A percentile compares a stretch with the other conserved stretches of the same genome.
Conservation (phyloP, 2,888 invertebrate species). For the Acanthoscelides obtectus region DNA sequence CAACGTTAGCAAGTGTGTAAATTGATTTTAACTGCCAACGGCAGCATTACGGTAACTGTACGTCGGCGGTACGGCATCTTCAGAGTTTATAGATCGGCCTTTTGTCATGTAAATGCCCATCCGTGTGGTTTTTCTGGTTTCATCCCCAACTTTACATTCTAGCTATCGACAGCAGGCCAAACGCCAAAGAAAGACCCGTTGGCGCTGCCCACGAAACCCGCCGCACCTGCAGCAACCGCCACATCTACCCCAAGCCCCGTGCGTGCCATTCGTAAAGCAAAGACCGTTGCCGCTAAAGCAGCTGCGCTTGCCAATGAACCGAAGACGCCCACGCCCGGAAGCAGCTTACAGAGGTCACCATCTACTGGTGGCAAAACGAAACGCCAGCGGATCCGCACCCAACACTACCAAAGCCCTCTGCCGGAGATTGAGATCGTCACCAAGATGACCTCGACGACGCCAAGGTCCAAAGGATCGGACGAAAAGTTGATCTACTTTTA, state of each 20-base stretch:
- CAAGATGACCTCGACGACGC: conserved; percentile 60
- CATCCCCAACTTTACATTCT: not conserved
- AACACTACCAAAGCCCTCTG: conserved; percentile 77
- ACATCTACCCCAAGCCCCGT: conserved; percentile 53
- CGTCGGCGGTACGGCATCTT: too few species aligned
- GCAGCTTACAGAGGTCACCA: conserved; percentile 39
- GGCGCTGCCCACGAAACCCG: not conserved
- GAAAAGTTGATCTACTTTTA: conserved; percentile 84
- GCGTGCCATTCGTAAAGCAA: conserved; percentile 47
- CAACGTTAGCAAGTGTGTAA: too few species aligned
- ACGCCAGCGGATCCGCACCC: conserved; percentile 62
- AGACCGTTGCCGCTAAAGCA: conserved; percentile 42
- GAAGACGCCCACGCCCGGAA: conserved; percentile 27
- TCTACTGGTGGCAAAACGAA: conserved; percentile 43
- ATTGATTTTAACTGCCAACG: too few species aligned
- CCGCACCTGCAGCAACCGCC: conserved; percentile 52
- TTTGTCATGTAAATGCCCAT: too few species aligned
- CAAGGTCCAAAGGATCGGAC: conserved; percentile 57
- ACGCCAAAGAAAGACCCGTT: conserved; percentile 8
- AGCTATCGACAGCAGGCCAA: conserved; percentile 4
- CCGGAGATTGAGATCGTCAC: conserved; percentile 74
- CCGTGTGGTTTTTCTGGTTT: too few species aligned
- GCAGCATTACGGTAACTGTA: too few species aligned
- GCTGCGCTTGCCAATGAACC: conserved; percentile 30
- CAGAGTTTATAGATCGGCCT: too few species aligned